Conservation (phyloP, 2,888 invertebrate genomes). For the Embidobia sp. region DNA sequence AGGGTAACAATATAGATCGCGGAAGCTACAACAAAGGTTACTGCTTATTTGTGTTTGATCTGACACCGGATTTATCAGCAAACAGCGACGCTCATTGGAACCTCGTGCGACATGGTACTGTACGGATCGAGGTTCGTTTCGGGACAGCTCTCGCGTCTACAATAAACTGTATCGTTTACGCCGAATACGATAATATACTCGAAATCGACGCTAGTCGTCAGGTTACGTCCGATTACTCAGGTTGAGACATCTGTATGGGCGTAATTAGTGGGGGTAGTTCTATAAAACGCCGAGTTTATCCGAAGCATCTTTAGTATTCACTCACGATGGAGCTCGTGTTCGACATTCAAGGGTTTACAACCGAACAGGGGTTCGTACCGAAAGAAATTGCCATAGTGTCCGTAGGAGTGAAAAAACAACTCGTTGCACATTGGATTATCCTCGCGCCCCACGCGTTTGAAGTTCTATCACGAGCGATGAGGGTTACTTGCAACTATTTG, state of each 20-base stretch:
- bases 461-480: not conserved
- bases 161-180: constrained; percentile 63
- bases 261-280: no score
- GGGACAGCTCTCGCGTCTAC: constrained; percentile 52
- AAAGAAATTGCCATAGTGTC: not conserved
- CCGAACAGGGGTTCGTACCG: not conserved
- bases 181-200: constrained; percentile 72
- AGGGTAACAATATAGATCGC: constrained; percentile 60
- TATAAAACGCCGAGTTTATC: no score
- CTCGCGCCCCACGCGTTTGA: not conserved
- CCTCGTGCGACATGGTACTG: constrained; percentile 59
- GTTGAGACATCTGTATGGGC: no score
- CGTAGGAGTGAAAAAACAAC: not conserved
- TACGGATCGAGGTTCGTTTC: constrained; percentile 68
- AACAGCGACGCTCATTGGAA: constrained; percentile 61
- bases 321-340: constrained; percentile 21
- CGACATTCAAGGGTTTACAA: constrained; percentile 8
- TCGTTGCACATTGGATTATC: constrained; percentile 5
- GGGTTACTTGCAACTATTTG: not conserved
- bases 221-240: no score
- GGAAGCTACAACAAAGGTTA: constrained; percentile 59
- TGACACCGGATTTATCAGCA: constrained; percentile 69
- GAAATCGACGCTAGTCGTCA: constrained; percentile 71
- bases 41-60: constrained; percentile 68
- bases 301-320: no score